These are phyloP conservation scores for Lasiurus cinereus DNA, from an alignment of 2,113 vertebrate genomes.

Conservation along the genomic window DNA sequence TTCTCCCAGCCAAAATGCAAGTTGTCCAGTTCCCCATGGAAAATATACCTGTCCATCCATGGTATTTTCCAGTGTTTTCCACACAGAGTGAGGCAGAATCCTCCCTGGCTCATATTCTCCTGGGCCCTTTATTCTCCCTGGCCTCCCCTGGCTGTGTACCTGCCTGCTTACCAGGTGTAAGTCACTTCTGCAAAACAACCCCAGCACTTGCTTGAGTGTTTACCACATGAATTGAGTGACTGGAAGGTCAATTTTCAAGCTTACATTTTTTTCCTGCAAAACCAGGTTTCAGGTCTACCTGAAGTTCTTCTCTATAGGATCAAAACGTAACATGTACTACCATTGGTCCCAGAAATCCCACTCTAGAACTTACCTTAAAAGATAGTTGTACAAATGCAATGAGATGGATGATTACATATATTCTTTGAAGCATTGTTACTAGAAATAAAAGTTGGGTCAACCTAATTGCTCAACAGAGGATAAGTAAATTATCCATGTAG, in stretches of 20 bases:
- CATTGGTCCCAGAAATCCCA: not conserved
- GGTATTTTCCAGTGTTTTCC: not conserved
- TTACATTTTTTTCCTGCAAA: not conserved
- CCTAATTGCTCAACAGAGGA: not conserved
- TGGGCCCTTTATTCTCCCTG: not conserved
- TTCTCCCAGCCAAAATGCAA: not conserved
- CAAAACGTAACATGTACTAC: not conserved
- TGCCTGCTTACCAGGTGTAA: not conserved
- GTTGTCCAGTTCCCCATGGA: not conserved
- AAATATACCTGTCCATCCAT: not conserved
- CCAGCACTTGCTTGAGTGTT: not conserved
- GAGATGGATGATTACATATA: not conserved
- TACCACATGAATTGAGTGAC: not conserved
- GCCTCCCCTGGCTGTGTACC: not conserved
- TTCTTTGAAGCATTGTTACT: not conserved
- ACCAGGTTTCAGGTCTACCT: not conserved
- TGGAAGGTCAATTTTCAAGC: not conserved
- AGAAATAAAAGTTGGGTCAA: constrained; percentile 11
- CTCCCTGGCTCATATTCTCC: not conserved
- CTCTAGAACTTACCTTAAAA: constrained; percentile 37
- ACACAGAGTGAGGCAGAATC: not conserved
- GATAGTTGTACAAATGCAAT: not conserved
- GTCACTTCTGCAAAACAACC: not conserved
- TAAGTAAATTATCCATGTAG: not conserved
- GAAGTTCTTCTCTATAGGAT: not conserved